These are phyloP conservation scores for Solea solea DNA, from an alignment of 2,113 vertebrate species.

Conservation along the genomic window DNA sequence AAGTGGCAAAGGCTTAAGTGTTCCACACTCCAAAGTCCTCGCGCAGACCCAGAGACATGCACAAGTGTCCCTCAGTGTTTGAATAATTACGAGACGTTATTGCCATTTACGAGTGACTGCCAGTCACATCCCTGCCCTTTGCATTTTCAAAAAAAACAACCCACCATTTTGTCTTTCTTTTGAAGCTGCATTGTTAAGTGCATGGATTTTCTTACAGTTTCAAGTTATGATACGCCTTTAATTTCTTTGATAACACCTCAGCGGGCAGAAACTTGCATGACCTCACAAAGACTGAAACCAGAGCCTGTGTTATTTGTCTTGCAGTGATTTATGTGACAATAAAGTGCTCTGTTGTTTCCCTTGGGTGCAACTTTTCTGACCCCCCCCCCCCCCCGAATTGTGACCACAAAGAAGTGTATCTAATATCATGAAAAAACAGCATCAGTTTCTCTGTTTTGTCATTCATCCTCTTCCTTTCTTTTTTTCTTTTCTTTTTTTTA, in stretches of 20 bases:
- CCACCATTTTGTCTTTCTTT: neutral
- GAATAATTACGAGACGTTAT: slow-evolving; percentile 20
- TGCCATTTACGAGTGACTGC: neutral
- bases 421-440: slow-evolving; percentile 12
- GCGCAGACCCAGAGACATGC: slow-evolving; percentile 2
- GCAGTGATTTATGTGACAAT: slow-evolving; percentile 3
- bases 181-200: neutral
- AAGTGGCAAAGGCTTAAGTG: slow-evolving; percentile 19
- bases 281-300: slow-evolving; percentile 6
- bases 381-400: no score
- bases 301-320: neutral
- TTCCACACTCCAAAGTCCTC: slow-evolving; percentile 27
- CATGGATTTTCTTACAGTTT: slow-evolving; percentile 24
- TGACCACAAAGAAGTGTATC: neutral
- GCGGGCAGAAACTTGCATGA: slow-evolving; percentile 9
- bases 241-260: slow-evolving; percentile 3
- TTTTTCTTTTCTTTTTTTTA: neutral
- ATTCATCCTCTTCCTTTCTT: neutral
- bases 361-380: slow-evolving; percentile 7
- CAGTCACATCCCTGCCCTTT: neutral
- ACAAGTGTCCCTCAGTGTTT: slow-evolving; percentile 27
- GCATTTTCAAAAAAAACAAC: neutral
- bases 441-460: neutral
- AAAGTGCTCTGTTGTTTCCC: slow-evolving; percentile 32
- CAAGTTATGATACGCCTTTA: neutral